phyloP scores from a whole-genome alignment of 2,888 invertebrate species.

The Acrocyrtus sp. region DNA sequence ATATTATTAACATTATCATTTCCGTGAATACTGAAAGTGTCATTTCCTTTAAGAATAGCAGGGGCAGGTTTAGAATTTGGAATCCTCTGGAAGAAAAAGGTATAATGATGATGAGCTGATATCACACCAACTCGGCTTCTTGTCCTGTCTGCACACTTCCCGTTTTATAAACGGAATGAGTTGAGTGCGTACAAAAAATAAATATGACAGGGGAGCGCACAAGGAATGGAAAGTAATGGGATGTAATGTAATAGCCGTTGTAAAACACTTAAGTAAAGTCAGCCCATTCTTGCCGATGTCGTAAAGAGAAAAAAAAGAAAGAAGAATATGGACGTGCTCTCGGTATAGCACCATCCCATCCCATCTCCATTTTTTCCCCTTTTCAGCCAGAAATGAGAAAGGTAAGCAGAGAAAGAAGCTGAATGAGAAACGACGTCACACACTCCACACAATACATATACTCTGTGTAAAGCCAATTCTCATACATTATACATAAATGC shows the following conservation, averaged over 20 bases:
- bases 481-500: slow-evolving; percentile 40
- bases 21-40: slow-evolving; percentile 34
- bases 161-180: not conserved
- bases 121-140: not conserved
- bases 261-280: slow-evolving; percentile 59
- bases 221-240: slow-evolving; percentile 55
- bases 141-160: not conserved
- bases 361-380: too few relatives aligned
- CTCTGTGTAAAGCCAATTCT: slow-evolving; percentile 4
- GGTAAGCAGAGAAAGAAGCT: too few relatives aligned
- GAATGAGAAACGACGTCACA: slow-evolving; percentile 30
- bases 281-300: slow-evolving; percentile 55
- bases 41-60: slow-evolving; percentile 30
- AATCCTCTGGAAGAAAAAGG: not conserved
- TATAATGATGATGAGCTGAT: slow-evolving; percentile 30
- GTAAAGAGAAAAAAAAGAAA: slow-evolving; percentile 28
- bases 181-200: slow-evolving; percentile 34
- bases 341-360: not conserved
- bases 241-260: slow-evolving; percentile 59
- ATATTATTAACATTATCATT: not conserved
- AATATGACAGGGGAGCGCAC: slow-evolving; percentile 25
- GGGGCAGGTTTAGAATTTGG: slow-evolving; percentile 6
- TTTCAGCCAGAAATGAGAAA: too few relatives aligned
- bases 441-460: not conserved
- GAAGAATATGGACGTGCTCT: slow-evolving; percentile 12